A percentile compares a stretch with the other conserved stretches of the same genome.
Conservation (phyloP, 2,797 vertebrate genomes). For the Hipposideros larvatus region DNA sequence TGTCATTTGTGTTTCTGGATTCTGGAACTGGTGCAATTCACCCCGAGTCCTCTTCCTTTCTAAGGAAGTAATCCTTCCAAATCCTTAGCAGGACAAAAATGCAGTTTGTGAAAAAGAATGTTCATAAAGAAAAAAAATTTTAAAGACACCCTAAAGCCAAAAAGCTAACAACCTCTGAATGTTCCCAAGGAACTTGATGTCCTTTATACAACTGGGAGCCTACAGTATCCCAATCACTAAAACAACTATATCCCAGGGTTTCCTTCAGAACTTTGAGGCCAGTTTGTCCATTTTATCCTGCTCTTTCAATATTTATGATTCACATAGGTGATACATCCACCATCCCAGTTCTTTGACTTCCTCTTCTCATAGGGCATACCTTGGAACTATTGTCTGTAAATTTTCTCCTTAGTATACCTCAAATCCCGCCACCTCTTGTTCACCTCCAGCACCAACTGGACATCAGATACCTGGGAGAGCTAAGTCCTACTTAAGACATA, state of each 20-base stretch:
- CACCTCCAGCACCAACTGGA: not conserved
- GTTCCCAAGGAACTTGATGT: not conserved
- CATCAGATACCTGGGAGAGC: not conserved
- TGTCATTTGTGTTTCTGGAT: conserved; percentile 48
- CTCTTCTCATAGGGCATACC: not conserved
- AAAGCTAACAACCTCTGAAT: not conserved
- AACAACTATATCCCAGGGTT: not conserved
- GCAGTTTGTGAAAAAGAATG: not conserved
- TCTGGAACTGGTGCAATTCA: not conserved
- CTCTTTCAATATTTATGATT: conserved; percentile 41
- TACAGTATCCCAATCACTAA: not conserved
- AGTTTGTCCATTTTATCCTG: not conserved
- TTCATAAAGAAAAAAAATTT: not conserved
- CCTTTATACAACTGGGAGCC: not conserved
- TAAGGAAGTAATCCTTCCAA: not conserved
- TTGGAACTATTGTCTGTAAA: not conserved
- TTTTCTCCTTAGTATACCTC: conserved; percentile 5
- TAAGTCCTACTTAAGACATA: not conserved
- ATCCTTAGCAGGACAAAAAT: conserved; percentile 13
- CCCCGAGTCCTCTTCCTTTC: conserved; percentile 4
- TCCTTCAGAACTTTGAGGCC: conserved; percentile 28
- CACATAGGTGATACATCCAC: not conserved
- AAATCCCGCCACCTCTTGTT: not conserved
- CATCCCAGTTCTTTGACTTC: conserved; percentile 31
- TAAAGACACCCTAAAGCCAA: not conserved